Percentiles rank a stretch among this genome's conserved stretches.
Conservation (phyloP, 2,888 invertebrate species). For the Amblyteles armatorius region DNA sequence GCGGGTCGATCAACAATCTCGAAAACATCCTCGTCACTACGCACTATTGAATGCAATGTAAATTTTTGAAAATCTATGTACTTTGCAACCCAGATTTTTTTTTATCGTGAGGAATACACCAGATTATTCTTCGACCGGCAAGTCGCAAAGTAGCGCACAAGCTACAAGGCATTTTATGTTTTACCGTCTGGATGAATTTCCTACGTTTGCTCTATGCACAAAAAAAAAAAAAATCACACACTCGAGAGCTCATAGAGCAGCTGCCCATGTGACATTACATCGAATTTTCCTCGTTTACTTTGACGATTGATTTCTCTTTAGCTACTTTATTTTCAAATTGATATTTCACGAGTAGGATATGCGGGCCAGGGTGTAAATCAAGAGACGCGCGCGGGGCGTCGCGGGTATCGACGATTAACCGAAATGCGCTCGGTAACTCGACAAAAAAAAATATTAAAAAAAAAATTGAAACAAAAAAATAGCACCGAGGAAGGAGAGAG, state of each 20-base stretch:
- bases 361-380: conserved; percentile 36
- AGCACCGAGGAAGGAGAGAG: conserved; percentile 3
- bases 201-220: conserved; percentile 20
- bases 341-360: conserved; percentile 26
- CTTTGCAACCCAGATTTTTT: neutral
- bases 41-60: neutral
- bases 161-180: neutral
- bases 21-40: neutral
- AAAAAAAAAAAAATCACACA: neutral
- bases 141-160: conserved; percentile 9
- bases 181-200: conserved; percentile 25
- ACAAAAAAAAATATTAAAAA: neutral
- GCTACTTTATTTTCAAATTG: neutral
- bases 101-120: neutral
- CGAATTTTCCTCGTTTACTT: neutral
- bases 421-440: conserved; percentile 79
- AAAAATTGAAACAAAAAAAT: neutral
- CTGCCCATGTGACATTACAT: neutral
- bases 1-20: conserved; percentile 33
- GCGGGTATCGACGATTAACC: conserved; percentile 74
- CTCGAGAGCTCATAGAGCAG: conserved; percentile 7
- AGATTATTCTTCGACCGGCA: neutral
- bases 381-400: conserved; percentile 75
- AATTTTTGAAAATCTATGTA: neutral
- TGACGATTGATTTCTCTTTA: neutral